Conservation (phyloP, 2,113 vertebrate species). For the Hippocampus guttulatus region DNA sequence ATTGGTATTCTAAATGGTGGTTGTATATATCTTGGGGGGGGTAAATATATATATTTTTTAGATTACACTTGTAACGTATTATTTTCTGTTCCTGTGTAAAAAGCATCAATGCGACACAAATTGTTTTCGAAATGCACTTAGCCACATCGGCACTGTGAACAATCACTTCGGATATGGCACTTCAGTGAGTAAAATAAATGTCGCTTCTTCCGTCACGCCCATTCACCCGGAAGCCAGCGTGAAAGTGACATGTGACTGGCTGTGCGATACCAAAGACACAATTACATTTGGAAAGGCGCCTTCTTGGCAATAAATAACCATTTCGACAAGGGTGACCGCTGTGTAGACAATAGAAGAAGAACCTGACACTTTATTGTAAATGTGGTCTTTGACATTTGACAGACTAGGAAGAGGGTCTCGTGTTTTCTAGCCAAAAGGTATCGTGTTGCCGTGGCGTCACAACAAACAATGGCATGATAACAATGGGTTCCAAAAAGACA, state of each 20-base stretch:
- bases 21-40: no score
- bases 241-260: no score
- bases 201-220: background rate
- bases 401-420: background rate
- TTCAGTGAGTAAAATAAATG: background rate
- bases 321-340: background rate
- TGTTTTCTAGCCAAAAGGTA: background rate
- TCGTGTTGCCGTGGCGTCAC: background rate
- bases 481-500: background rate
- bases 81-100: background rate
- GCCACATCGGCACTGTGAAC: background rate
- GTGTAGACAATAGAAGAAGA: background rate
- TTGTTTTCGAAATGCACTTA: background rate
- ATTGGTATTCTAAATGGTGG: no score
- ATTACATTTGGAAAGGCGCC: background rate
- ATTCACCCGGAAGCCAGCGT: background rate
- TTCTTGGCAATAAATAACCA: background rate
- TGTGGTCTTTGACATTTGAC: background rate
- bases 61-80: no score
- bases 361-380: background rate
- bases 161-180: background rate
- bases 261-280: no score
- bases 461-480: background rate
- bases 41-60: no score
- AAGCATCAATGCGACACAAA: background rate